These are phyloP conservation scores for Noctua pronuba DNA, from an alignment of 2,888 invertebrate species.

Conservation along the genomic window DNA sequence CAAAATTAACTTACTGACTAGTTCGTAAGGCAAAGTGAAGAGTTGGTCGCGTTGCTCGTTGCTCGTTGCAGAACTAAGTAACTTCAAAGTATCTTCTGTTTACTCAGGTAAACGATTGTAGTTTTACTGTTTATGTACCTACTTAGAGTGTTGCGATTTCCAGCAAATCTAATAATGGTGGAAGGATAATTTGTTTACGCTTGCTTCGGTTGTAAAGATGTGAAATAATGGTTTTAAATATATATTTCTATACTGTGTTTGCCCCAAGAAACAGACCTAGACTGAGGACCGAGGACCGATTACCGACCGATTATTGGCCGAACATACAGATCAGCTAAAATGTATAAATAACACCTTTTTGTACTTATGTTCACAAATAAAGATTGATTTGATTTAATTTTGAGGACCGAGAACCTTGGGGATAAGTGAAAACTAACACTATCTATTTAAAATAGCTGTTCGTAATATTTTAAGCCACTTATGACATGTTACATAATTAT, in stretches of 20 bases:
- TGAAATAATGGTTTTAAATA: too few relatives aligned
- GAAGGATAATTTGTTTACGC: neutral
- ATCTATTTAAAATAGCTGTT: neutral
- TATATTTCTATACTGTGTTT: too few relatives aligned
- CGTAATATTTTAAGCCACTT: neutral
- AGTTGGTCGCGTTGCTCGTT: neutral
- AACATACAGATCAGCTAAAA: too few relatives aligned
- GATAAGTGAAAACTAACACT: neutral
- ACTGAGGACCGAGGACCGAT: too few relatives aligned
- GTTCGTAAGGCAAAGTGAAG: constrained; percentile 3
- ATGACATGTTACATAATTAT: too few relatives aligned
- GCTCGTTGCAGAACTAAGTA: neutral
- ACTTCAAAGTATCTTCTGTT: constrained; percentile 15
- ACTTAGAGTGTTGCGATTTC: neutral
- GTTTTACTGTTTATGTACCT: constrained; percentile 5
- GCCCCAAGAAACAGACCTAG: too few relatives aligned
- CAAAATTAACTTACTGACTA: constrained; percentile 15
- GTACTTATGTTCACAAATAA: too few relatives aligned
- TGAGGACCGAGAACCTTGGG: too few relatives aligned
- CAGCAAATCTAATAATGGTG: neutral
- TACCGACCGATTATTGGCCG: too few relatives aligned
- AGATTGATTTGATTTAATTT: too few relatives aligned
- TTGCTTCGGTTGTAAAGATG: too few relatives aligned
- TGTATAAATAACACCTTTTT: too few relatives aligned
- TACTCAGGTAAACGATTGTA: constrained; percentile 19